Percentiles rank a stretch among this genome's conserved stretches.
Evolutionary conservation across 2,888 invertebrate genomes (phyloP).

Genomic region (Drosophila lacicola): DNA sequence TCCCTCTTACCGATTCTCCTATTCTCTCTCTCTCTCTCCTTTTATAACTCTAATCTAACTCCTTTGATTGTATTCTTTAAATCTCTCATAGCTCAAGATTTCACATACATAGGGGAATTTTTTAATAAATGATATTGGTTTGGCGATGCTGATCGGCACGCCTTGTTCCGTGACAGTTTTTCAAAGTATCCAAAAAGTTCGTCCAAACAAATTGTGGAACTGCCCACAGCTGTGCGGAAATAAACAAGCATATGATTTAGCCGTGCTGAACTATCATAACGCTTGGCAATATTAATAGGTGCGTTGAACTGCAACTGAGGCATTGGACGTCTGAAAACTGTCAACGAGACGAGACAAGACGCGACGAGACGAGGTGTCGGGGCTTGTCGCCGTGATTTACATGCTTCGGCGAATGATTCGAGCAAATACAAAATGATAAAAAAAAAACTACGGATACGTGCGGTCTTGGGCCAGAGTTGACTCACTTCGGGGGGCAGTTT

Average conservation of each 20-base stretch:
- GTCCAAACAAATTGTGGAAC: conserved; percentile 3
- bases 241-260: conserved; percentile 38
- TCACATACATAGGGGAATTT: no score
- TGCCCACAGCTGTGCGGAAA: conserved; percentile 49
- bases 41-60: no score
- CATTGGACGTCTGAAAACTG: conserved; percentile 32
- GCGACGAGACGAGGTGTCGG: neutral
- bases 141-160: conserved; percentile 26
- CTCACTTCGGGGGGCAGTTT: conserved; percentile 12
- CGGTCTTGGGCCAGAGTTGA: conserved; percentile 20
- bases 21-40: no score
- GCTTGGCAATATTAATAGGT: conserved; percentile 23
- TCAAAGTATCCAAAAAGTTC: conserved; percentile 1
- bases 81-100: no score
- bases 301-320: conserved; percentile 67
- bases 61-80: no score
- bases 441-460: conserved; percentile 50
- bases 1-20: no score
- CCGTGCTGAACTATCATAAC: conserved; percentile 13
- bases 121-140: neutral
- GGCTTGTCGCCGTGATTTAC: conserved; percentile 57
- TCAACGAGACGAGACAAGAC: conserved; percentile 13
- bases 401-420: conserved; percentile 65
- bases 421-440: conserved; percentile 52
- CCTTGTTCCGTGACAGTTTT: conserved; percentile 25